Conservation (phyloP, 2,888 invertebrate genomes). For the Eugnorisma glareosa region DNA sequence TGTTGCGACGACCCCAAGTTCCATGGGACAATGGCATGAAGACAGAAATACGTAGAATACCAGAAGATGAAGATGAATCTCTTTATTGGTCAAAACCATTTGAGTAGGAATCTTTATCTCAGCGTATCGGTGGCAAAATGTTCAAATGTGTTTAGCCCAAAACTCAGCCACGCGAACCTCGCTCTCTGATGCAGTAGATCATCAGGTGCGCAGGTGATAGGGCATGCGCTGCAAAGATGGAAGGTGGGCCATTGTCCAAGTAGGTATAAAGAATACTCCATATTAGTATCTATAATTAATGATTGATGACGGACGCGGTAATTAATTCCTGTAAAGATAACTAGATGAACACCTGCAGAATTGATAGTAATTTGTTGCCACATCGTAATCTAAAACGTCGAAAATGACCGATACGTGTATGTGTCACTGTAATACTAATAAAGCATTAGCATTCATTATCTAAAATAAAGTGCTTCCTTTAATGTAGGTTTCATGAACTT, state of each 20-base stretch:
- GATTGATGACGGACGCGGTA: not conserved
- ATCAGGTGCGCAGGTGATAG: no score
- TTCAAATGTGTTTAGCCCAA: no score
- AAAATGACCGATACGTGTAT: not conserved
- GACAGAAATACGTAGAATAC: no score
- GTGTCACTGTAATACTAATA: not conserved
- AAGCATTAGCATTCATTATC: not conserved
- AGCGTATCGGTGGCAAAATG: no score
- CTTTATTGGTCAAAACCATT: not conserved
- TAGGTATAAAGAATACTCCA: no score
- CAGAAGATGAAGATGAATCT: not conserved
- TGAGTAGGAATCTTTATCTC: no score
- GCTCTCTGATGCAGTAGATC: no score
- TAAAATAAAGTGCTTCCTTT: not conserved
- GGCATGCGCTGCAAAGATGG: no score
- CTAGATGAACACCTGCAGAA: conserved; percentile 39
- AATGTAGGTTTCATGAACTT: not conserved
- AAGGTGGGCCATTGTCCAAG: no score
- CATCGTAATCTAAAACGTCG: conserved; percentile 5
- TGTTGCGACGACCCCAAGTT: no score
- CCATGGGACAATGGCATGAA: no score
- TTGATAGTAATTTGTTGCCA: conserved; percentile 36
- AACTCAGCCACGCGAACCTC: no score
- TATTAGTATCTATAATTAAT: not conserved
- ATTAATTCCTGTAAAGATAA: conserved; percentile 37